phyloP scores from a whole-genome alignment of 64 coral and sea anemone species.

The Hydrozoanthus tunicans region DNA sequence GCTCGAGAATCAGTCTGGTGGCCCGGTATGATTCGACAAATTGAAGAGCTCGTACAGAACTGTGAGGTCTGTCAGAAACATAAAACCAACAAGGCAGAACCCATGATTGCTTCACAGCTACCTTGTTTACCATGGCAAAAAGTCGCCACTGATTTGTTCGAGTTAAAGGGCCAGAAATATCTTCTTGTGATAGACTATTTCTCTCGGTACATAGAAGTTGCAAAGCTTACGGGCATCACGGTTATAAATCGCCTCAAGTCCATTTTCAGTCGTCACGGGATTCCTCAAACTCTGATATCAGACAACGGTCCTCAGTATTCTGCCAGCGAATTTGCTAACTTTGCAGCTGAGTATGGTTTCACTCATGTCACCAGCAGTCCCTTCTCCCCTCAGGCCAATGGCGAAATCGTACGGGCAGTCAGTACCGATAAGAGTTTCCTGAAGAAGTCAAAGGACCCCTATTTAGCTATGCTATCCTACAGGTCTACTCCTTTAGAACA shows the following conservation, averaged over 20 bases:
- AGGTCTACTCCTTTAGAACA: constrained; percentile 4
- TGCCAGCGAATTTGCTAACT: background rate
- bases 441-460: constrained; percentile 38
- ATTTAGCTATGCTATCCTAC: constrained; percentile 13
- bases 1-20: background rate
- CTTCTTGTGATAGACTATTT: constrained; percentile 7
- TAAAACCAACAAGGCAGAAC: constrained; percentile 30
- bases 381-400: constrained; percentile 31
- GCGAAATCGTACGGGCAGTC: constrained; percentile 43
- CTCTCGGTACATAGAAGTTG: constrained; percentile 25
- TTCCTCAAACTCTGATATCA: constrained; percentile 8
- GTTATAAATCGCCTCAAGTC: background rate
- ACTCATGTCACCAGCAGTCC: constrained; percentile 48
- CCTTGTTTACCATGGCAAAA: constrained; percentile 21
- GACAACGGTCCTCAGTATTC: constrained; percentile 1
- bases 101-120: constrained; percentile 5
- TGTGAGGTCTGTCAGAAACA: constrained; percentile 20
- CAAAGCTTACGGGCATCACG: constrained; percentile 3
- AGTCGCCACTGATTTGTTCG: constrained; percentile 15
- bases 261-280: constrained; percentile 11
- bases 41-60: background rate
- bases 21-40: constrained; percentile 35
- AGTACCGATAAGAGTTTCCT: constrained; percentile 36
- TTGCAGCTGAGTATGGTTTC: constrained; percentile 45
- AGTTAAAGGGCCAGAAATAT: constrained; percentile 19